Evolutionary conservation across 2,888 invertebrate genomes (phyloP).

Genomic region (Scaeva pyrastri): DNA sequence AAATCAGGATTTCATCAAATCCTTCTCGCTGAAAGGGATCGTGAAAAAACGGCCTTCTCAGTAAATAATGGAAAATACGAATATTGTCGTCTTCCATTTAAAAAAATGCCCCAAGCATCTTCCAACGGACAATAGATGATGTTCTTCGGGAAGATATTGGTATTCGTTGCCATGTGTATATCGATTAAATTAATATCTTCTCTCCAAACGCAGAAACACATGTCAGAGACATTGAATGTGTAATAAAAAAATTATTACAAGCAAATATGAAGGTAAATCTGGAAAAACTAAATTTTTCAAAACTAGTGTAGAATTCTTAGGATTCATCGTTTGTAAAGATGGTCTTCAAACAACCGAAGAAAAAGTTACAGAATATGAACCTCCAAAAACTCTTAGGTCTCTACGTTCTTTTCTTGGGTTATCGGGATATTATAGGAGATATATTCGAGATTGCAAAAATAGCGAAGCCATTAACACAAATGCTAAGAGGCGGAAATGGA

Average conservation of each 20-base stretch:
- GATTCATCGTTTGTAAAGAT: constrained; percentile 78
- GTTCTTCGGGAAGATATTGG: background rate
- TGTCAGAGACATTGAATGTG: background rate
- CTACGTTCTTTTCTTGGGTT: too few relatives aligned
- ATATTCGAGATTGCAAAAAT: too few relatives aligned
- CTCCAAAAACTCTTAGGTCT: too few relatives aligned
- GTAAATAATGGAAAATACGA: constrained; percentile 7
- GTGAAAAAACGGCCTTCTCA: background rate
- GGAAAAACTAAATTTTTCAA: constrained; percentile 76
- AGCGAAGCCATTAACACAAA: too few relatives aligned
- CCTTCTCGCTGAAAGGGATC: background rate
- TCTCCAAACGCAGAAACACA: background rate
- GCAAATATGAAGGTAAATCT: constrained; percentile 50
- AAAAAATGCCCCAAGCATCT: background rate
- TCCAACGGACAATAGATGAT: background rate
- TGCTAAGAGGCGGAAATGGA: too few relatives aligned
- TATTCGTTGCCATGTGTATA: background rate
- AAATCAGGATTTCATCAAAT: background rate
- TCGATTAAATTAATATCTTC: background rate
- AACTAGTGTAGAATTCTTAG: constrained; percentile 79
- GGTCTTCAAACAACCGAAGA: too few relatives aligned
- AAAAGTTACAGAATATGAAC: too few relatives aligned
- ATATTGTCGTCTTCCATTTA: background rate
- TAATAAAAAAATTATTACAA: constrained; percentile 10
- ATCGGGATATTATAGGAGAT: too few relatives aligned